Percentiles rank a stretch among this genome's conserved stretches.
Conservation (phyloP, 2,888 invertebrate genomes). For the Carterocephalus palaemon region DNA sequence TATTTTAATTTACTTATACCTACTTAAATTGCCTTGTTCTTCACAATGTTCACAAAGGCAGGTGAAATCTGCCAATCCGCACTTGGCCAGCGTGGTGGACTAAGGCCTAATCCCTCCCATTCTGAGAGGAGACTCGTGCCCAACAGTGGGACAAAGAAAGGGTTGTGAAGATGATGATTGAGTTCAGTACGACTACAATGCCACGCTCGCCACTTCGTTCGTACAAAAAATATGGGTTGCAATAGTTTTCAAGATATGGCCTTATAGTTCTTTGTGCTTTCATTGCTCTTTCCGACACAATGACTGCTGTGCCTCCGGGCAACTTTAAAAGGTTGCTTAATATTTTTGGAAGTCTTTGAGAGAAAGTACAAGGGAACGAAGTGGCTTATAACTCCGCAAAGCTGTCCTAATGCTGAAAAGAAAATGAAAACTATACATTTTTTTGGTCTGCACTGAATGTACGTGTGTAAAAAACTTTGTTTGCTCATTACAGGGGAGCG, state of each 20-base stretch:
- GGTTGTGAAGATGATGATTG: too few relatives aligned
- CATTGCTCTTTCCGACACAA: conserved; percentile 9
- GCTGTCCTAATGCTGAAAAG: conserved; percentile 18
- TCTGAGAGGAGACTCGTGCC: too few relatives aligned
- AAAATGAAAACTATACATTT: conserved; percentile 22
- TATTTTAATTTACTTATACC: too few relatives aligned
- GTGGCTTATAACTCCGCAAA: conserved; percentile 22
- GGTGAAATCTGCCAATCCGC: too few relatives aligned
- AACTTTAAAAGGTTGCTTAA: conserved; percentile 22
- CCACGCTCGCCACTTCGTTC: too few relatives aligned
- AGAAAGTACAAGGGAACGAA: conserved; percentile 19
- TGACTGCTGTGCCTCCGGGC: conserved; percentile 11
- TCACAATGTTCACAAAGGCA: too few relatives aligned
- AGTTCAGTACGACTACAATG: too few relatives aligned
- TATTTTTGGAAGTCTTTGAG: conserved; percentile 25
- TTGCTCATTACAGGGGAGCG: conserved; percentile 20
- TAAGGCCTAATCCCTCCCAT: too few relatives aligned
- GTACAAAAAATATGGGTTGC: neutral
- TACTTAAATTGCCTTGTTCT: too few relatives aligned
- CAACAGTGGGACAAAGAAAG: too few relatives aligned
- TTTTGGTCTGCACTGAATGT: conserved; percentile 16
- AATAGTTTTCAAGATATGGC: conserved; percentile 9
- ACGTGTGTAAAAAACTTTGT: conserved; percentile 18
- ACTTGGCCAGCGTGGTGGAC: too few relatives aligned
- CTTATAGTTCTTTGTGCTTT: conserved; percentile 24